Conservation (phyloP, 2,113 vertebrate genomes). For the Catharus bicknelli region DNA sequence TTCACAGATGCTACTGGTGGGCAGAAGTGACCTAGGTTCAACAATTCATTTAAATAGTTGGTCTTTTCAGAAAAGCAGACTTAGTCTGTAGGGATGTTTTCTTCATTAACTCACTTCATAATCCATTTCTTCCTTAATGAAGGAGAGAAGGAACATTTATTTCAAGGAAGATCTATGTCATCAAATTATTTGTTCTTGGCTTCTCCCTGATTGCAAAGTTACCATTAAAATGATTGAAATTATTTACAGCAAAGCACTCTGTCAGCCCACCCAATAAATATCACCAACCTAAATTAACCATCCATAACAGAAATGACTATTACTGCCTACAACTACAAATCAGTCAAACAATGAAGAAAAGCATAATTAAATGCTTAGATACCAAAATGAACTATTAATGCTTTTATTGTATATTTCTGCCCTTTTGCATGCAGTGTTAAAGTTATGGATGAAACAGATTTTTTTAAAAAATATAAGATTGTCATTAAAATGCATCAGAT, state of each 20-base stretch:
- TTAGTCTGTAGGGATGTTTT: background rate
- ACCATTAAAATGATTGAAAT: background rate
- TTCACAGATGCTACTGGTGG: background rate
- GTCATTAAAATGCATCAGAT: background rate
- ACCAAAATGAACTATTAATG: background rate
- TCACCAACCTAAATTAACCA: background rate
- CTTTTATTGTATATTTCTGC: background rate
- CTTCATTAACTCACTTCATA: conserved; percentile 23
- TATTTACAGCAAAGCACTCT: background rate
- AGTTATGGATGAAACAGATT: background rate
- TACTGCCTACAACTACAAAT: background rate
- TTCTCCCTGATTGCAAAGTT: background rate
- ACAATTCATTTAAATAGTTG: background rate
- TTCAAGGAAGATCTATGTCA: background rate
- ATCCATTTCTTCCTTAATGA: conserved; percentile 6
- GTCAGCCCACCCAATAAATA: background rate
- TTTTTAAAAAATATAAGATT: background rate
- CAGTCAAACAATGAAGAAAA: background rate
- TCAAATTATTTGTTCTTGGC: conserved; percentile 14
- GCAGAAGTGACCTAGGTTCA: background rate
- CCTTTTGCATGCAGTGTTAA: background rate
- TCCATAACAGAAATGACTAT: background rate
- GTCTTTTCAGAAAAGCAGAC: background rate
- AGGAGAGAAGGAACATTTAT: background rate
- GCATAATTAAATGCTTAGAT: background rate